Evolutionary conservation across 2,797 vertebrate species (phyloP).

Genomic region (Manis pentadactyla): DNA sequence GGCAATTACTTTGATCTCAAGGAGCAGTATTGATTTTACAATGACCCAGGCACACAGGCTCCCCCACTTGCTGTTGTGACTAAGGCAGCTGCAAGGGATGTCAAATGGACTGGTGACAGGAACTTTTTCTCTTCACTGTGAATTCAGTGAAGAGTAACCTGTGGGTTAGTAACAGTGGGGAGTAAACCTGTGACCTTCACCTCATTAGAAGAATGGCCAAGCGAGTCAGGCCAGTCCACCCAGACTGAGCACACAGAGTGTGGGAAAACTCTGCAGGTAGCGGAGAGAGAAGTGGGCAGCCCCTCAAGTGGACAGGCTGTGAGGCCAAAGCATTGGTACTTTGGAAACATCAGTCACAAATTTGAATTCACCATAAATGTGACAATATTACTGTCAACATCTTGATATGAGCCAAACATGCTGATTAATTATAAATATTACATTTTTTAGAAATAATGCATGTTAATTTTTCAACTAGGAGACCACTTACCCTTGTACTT

Average conservation of each 20-base stretch:
- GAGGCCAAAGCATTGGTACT: background rate
- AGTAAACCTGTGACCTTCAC: background rate
- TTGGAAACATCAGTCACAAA: background rate
- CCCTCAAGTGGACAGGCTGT: background rate
- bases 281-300: background rate
- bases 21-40: background rate
- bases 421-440: constrained; percentile 48
- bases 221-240: background rate
- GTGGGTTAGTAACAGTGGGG: background rate
- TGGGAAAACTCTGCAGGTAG: background rate
- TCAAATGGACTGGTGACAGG: background rate
- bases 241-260: background rate
- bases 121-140: background rate
- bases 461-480: constrained; percentile 56
- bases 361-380: background rate
- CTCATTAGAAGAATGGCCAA: background rate
- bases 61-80: background rate
- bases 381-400: background rate
- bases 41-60: background rate
- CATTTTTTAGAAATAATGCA: background rate
- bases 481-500: constrained; percentile 10
- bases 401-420: constrained; percentile 7
- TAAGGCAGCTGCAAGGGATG: background rate
- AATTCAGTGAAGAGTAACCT: background rate
- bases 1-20: background rate